A percentile compares a stretch with the other conserved stretches of the same genome.
Evolutionary conservation across 2,113 vertebrate genomes (phyloP).

Genomic region (Odontophorus gujanensis): DNA sequence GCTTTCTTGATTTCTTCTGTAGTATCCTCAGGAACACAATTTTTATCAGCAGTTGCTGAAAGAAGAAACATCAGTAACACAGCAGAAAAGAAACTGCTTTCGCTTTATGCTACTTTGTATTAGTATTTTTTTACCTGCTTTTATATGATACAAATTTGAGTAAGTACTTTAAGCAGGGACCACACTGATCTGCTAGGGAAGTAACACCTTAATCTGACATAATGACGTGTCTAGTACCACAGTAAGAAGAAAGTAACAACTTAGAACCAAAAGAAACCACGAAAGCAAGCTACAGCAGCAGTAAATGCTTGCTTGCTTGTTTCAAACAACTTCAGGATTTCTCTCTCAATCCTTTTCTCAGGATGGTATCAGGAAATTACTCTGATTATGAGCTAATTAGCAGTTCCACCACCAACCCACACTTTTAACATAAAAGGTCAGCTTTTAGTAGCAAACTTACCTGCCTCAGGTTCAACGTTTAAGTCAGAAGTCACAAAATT

Average conservation of each 20-base stretch:
- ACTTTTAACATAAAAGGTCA: rapidly evolving
- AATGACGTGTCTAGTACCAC: neutral
- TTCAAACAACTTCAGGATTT: neutral
- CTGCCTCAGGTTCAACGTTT: constrained; percentile 87
- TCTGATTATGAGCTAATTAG: neutral
- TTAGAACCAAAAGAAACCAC: neutral
- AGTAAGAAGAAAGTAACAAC: neutral
- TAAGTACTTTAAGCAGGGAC: neutral
- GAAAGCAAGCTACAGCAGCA: neutral
- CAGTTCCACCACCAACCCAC: neutral
- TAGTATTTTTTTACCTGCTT: neutral
- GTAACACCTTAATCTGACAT: neutral
- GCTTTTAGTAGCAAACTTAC: constrained; percentile 69
- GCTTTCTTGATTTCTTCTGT: constrained; percentile 79
- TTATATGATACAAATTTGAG: neutral
- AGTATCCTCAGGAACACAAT: constrained; percentile 77
- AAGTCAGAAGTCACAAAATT: constrained; percentile 95
- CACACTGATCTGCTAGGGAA: neutral
- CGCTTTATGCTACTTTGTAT: neutral
- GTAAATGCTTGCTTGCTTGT: too few species aligned
- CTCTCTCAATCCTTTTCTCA: neutral
- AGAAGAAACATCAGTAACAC: constrained; percentile 46
- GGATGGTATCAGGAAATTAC: neutral
- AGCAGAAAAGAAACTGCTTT: neutral
- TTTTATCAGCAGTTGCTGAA: constrained; percentile 81